phyloP scores from a whole-genome alignment of 1,140 invertebrate species.

The Drosophila littoralis region DNA sequence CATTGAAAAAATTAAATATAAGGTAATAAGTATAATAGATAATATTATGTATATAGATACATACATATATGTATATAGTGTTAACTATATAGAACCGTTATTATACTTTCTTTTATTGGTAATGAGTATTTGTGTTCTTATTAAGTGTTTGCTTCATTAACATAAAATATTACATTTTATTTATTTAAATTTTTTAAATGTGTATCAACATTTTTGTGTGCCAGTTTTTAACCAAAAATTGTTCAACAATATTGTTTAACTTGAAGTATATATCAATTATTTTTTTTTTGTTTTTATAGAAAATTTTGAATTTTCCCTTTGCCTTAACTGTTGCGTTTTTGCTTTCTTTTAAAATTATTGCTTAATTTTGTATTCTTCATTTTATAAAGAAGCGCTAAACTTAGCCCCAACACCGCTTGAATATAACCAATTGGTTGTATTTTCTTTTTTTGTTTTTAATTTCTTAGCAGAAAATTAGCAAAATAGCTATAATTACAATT shows the following conservation, averaged over 20 bases:
- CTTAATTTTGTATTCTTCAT: constrained; percentile 67
- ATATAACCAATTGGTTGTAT: constrained; percentile 64
- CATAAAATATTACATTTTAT: constrained; percentile 44
- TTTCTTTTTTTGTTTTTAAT: constrained; percentile 28
- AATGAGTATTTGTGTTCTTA: constrained; percentile 69
- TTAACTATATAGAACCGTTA: constrained; percentile 47
- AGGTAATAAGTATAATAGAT: constrained; percentile 28
- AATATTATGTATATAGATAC: constrained; percentile 45
- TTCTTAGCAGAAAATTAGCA: constrained; percentile 62
- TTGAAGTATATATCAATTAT: constrained; percentile 6
- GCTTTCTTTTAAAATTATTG: constrained; percentile 32
- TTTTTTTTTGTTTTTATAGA: constrained; percentile 52
- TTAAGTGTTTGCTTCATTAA: constrained; percentile 46
- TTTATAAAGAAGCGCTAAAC: constrained; percentile 73
- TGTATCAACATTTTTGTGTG: constrained; percentile 41
- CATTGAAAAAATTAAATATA: constrained; percentile 70
- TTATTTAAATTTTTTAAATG: constrained; percentile 31
- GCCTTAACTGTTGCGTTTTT: constrained; percentile 26
- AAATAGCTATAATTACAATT: constrained; percentile 64
- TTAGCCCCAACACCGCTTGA: constrained; percentile 75
- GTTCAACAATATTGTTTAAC: constrained; percentile 70
- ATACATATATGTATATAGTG: constrained; percentile 46
- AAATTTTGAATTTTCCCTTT: constrained; percentile 75
- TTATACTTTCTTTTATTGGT: constrained; percentile 36
- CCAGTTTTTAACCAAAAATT: constrained; percentile 63